Evolutionary conservation across 2,888 invertebrate genomes (phyloP).

Genomic region (Dicycla oo): DNA sequence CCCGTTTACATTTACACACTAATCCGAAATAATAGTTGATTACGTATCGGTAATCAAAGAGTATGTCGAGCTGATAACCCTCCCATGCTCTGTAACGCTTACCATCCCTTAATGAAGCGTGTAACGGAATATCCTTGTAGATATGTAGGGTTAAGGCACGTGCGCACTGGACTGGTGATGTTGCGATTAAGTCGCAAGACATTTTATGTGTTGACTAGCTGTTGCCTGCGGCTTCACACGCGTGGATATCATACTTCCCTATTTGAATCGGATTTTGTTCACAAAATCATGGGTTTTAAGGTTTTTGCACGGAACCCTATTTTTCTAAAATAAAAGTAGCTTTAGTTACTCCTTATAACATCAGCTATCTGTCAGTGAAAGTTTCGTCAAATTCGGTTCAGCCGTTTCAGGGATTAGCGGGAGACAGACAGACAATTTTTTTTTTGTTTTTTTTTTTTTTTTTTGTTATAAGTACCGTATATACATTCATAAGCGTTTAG

Average conservation of each 20-base stretch:
- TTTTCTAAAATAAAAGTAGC: too few species aligned
- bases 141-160: slow-evolving; percentile 34
- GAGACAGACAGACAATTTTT: not conserved
- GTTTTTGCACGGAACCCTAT: too few species aligned
- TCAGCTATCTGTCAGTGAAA: not conserved
- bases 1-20: slow-evolving; percentile 3
- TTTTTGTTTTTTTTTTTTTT: too few species aligned
- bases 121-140: slow-evolving; percentile 65
- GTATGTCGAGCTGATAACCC: slow-evolving; percentile 60
- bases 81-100: slow-evolving; percentile 44
- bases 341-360: too few species aligned
- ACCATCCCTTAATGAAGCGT: slow-evolving; percentile 67
- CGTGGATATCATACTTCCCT: too few species aligned
- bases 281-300: too few species aligned
- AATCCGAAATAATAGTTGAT: slow-evolving; percentile 53
- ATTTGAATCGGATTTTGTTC: too few species aligned
- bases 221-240: too few species aligned
- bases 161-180: slow-evolving; percentile 1
- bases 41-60: slow-evolving; percentile 64
- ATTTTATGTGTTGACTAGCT: too few species aligned
- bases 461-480: too few species aligned
- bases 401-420: not conserved
- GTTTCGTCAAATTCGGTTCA: not conserved
- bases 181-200: slow-evolving; percentile 31
- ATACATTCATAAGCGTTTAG: not conserved